Evolutionary conservation across 2,113 vertebrate genomes (phyloP).

Genomic region (Erpornis zantholeuca): DNA sequence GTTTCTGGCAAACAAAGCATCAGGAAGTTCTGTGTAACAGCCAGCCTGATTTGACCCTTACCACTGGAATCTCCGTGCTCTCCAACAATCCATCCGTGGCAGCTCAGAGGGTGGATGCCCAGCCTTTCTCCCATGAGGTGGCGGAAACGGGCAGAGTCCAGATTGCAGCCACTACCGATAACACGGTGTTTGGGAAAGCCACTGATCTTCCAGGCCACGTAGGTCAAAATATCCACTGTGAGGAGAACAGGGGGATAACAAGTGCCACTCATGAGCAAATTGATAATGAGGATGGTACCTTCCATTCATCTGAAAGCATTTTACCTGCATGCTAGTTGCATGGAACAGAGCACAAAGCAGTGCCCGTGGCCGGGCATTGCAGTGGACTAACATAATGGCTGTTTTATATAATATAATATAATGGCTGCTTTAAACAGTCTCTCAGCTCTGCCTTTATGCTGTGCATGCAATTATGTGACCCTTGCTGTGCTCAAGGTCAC

Average conservation of each 20-base stretch:
- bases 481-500: background rate
- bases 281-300: background rate
- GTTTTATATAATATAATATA: background rate
- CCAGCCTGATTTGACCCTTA: slow-evolving; percentile 51
- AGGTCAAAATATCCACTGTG: slow-evolving; percentile 94
- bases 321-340: accelerated
- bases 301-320: background rate
- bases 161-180: slow-evolving; percentile 94
- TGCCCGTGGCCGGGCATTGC: background rate
- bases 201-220: slow-evolving; percentile 98
- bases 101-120: slow-evolving; percentile 88
- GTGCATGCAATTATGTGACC: background rate
- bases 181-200: slow-evolving; percentile 94
- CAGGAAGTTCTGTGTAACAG: background rate
- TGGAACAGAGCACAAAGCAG: background rate
- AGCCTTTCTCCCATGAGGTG: slow-evolving; percentile 92
- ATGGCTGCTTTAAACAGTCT: background rate
- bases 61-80: slow-evolving; percentile 97
- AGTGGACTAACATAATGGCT: background rate
- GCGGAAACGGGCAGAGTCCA: slow-evolving; percentile 96
- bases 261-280: background rate
- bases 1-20: background rate
- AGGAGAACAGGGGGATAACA: background rate
- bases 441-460: background rate
- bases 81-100: slow-evolving; percentile 93